Base-by-base conservation (phyloP, 2,113 vertebrate genomes). In the Alaudala cheleensis region DNA sequence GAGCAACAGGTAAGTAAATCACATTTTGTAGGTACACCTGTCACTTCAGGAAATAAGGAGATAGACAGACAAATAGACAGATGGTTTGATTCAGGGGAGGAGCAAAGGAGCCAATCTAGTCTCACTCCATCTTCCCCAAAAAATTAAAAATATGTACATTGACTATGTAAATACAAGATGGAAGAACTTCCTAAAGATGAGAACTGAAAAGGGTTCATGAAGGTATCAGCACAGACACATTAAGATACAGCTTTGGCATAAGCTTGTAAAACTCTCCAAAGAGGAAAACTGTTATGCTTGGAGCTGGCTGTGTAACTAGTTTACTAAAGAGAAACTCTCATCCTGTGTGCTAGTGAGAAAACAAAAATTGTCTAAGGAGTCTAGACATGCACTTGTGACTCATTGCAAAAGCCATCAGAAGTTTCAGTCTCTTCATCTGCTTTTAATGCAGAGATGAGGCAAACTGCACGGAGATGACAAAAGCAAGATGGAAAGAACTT, bases 51-150 rank as follows among this genome's bases (percentile, higher is more conserved):
- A 62, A 65, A 40, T 45, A 53, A 56, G 13, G 11, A 19, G 6
- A 40, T 1, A 11, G 0, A 49, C 1, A 62, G 4, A 51, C 0
- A 12, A 37, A 37, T 37, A 37, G 54, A 51, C 5, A 79, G 12
- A 28, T 54, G 6, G 65, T 78, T 40, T 77, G 11, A 70, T 61
- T n/a, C 62, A 20, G 39, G 11, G 9, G 5, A 78, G 28, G 18
- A 69, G 14, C 14, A 57, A 83, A 50, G 26, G 10, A 92, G 5
- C 8, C 44, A 50, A 25, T n/a, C 29, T 37, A 49, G 18, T 40
- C 28, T 70, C 17, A 62, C 23, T 9, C 15, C 23, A 74, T 42
- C 45, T 69, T 65, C 11, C 34, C 4, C 11, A 2, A 31, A 80
- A 50, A 44, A 21, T 8, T 7, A 13, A 50, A 65, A n/a, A 33